A percentile compares a stretch with the other conserved stretches of the same genome.
Conservation (phyloP, 2,797 vertebrate genomes). For the Melanotaenia parkinsoni region DNA sequence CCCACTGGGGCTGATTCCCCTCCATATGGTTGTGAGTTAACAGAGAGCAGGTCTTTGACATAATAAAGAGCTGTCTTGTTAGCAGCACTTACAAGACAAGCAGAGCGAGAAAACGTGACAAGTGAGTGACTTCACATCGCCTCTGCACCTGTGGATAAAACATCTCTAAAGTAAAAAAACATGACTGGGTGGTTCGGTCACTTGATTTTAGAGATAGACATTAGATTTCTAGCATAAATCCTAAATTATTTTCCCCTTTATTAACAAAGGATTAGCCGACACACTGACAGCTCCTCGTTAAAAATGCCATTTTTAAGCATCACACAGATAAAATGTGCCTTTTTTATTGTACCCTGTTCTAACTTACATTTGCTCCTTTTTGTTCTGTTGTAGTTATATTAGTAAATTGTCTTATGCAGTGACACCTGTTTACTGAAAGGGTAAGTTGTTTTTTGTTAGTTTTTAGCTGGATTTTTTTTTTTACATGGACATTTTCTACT, state of each 20-base stretch:
- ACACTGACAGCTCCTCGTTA: background rate
- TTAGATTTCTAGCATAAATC: background rate
- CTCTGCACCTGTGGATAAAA: background rate
- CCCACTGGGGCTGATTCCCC: constrained; percentile 55
- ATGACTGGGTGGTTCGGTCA: background rate
- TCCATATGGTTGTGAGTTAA: constrained; percentile 64
- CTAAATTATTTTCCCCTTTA: background rate
- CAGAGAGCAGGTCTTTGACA: constrained; percentile 52
- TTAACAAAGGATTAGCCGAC: background rate
- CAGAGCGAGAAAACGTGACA: background rate
- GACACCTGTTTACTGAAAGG: background rate
- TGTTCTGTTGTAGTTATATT: background rate
- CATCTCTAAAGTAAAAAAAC: background rate
- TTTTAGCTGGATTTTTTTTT: background rate
- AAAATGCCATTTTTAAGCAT: background rate
- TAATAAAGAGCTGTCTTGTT: constrained; percentile 69
- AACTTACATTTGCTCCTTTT: background rate
- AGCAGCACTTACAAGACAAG: constrained; percentile 23
- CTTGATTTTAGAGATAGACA: background rate
- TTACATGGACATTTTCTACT: background rate
- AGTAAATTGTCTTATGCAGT: background rate
- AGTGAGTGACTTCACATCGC: background rate
- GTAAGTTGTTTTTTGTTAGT: background rate
- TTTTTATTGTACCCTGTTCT: background rate
- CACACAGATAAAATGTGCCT: background rate